Evolutionary conservation across 1,140 invertebrate genomes (phyloP), one percentile per base, ranked within the genome.

Genomic region (Adelges cooleyi): DNA sequence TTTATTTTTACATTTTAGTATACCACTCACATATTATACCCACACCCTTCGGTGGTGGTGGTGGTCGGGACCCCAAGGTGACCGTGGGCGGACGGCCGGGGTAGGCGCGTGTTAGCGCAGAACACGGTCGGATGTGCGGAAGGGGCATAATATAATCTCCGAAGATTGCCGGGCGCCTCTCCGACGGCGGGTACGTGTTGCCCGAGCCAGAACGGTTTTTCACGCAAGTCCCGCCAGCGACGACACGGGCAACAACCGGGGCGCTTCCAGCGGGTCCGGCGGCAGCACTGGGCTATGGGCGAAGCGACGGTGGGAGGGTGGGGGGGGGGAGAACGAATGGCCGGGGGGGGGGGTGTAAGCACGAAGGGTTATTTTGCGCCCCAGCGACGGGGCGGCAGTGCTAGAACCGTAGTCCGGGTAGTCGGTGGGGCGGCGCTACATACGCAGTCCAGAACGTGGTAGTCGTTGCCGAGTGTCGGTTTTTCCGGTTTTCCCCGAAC

Each of bases 391-490:
- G 52, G 52, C 36, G 50, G 50, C 36, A 56, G 53, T 56, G 53
- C 53, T 56, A 42, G 38, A 25, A 42, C 38, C 53, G 53, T 56
- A 56, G 53, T 56, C 53, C 53, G 22, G 53, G 53, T 56, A 56
- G 53, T 56, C 53, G 53, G 53, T 56, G 42, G 38, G 36, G 40
- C 10, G n/a, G n/a, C 15, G 40, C 40, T n/a, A n/a, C n/a, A n/a
- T n/a, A n/a, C n/a, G n/a, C n/a, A n/a, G n/a, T n/a, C n/a, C n/a
- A n/a, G n/a, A n/a, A n/a, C n/a, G n/a, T n/a, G n/a, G n/a, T n/a
- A n/a, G n/a, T n/a, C 40, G 40, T n/a, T 42, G 53, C 22, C 18
- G 1, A 8, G 38, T 17, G 23, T 22, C n/a, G n/a, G n/a, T n/a
- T n/a, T n/a, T n/a, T n/a, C n/a, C n/a, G n/a, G n/a, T n/a, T n/a